phyloP scores from a whole-genome alignment of 2,888 invertebrate genomes.

The Dicyrtomina minuta region DNA sequence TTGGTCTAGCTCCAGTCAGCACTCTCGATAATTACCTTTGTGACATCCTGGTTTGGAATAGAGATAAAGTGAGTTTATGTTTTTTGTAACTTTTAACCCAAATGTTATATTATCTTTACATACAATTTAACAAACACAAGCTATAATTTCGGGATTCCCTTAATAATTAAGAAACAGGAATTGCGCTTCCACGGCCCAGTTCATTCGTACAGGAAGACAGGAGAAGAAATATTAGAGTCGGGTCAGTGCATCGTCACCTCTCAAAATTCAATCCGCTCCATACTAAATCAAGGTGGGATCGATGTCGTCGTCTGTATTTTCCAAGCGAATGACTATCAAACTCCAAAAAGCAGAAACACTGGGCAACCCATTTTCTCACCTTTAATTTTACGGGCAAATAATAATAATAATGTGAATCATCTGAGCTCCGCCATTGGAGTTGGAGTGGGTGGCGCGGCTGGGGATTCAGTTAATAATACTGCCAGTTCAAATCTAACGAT shows the following conservation, averaged over 20 bases:
- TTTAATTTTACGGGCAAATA: conserved; percentile 11
- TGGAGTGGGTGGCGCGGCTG: no score
- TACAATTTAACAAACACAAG: no score
- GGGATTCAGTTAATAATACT: no score
- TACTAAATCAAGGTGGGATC: conserved; percentile 43
- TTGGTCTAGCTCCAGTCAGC: conserved; percentile 27
- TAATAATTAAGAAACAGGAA: conserved; percentile 31
- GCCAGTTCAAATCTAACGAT: no score
- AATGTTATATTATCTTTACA: no score
- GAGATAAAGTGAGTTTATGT: conserved; percentile 1
- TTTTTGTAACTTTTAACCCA: no score
- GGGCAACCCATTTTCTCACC: conserved; percentile 38
- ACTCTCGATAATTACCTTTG: conserved; percentile 2
- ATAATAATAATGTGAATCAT: background rate
- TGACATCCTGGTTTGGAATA: conserved; percentile 21
- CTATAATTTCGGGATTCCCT: no score
- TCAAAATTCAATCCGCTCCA: conserved; percentile 35
- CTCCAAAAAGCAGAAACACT: conserved; percentile 15
- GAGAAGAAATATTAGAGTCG: conserved; percentile 34
- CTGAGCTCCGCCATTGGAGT: background rate
- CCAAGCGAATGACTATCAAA: conserved; percentile 16
- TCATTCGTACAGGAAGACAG: conserved; percentile 27
- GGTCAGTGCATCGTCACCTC: conserved; percentile 41
- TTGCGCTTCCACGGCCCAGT: conserved; percentile 35
- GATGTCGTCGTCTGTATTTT: conserved; percentile 42